Base-by-base conservation (phyloP, 2,797 vertebrate species). In the Macrochelys suwanniensis region DNA sequence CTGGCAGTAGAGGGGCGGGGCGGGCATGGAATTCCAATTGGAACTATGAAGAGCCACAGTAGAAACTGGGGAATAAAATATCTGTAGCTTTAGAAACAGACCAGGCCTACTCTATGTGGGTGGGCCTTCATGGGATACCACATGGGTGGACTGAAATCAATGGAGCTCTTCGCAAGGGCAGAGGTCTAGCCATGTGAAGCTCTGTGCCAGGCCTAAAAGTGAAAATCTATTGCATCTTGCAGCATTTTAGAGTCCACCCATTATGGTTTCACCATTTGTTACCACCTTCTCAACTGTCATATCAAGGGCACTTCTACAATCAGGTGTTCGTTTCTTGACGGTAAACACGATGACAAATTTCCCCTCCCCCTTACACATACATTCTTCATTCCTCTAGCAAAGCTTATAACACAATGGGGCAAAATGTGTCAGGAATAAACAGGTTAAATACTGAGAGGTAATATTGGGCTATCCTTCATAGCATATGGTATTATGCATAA, bases 401-500 rank as follows among this genome's bases (percentile, higher is more conserved):
- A 96, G 92, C 89, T 90, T 84, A 80, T 94, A 94, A 95, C 89
- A 68, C 49, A 85, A 97, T 93, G 94, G 91, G 87, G 88, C 89
- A 95, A 54, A 54, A 90, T 98, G 97, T 96, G 97, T 98, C 95
- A 97, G 89, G 89, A 97, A 95, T 94, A 96, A 96, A 96, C 47
- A 96, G 94, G 96, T 97, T 56, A 15, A 97, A 94, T 80, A 31
- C 61, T 92, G 25, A 1, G 78, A 91, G 13, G 31, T 84, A 82
- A 94, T 93, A 65, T 26, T 0, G 2, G 92, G 45, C 89, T 95
- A 61, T 82, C 49, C 82, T 92, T 96, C 78, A 78, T 53, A 79
- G 82, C 82, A n/a, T 50, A 87, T 53, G 19, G 37, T 33, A 53
- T 31, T 79, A 78, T 49, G 74, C 17, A 23, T 87, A 95, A 89